Conservation (phyloP, 2,797 vertebrate genomes). For the Alouatta caraya region DNA sequence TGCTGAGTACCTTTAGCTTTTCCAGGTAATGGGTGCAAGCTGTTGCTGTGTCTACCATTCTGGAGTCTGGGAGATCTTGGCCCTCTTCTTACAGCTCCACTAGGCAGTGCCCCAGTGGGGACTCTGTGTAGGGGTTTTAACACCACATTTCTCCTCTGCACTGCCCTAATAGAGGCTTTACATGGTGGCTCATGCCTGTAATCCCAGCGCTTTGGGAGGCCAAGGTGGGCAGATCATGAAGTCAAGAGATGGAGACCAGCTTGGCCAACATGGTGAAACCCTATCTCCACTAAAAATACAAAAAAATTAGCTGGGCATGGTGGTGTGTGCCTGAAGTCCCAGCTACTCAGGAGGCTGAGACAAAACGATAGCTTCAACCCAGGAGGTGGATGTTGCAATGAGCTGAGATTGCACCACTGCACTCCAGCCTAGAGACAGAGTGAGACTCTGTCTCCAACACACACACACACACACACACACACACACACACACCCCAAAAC, state of each 20-base stretch:
- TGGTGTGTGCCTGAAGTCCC: background rate
- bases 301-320: background rate
- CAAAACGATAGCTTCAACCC: background rate
- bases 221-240: background rate
- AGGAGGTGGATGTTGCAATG: background rate
- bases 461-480: no score
- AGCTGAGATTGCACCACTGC: background rate
- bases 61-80: background rate
- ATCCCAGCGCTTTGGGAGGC: background rate
- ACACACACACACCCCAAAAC: no score
- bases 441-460: background rate
- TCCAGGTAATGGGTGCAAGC: background rate
- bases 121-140: background rate
- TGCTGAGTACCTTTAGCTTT: background rate
- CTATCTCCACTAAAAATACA: background rate
- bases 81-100: background rate
- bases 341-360: background rate
- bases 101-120: background rate
- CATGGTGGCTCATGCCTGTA: background rate
- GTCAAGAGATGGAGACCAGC: background rate
- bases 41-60: background rate
- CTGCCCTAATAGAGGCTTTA: background rate
- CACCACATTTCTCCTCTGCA: background rate
- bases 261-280: background rate
- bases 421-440: background rate